Evolutionary conservation across 2,797 vertebrate species (phyloP).

Genomic region (Sciaenops ocellatus): DNA sequence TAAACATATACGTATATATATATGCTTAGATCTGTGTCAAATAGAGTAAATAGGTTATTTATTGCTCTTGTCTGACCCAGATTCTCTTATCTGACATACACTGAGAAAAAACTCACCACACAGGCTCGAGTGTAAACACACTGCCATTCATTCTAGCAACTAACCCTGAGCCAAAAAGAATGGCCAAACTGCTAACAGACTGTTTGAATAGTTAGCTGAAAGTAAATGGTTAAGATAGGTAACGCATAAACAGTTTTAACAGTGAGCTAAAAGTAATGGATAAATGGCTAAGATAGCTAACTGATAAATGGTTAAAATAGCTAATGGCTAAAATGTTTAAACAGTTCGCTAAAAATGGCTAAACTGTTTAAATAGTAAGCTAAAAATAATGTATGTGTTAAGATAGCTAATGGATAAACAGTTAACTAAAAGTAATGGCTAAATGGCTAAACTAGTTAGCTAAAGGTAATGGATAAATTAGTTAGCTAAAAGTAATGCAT

Average conservation of each 20-base stretch:
- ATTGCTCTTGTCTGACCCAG: slow-evolving; percentile 36
- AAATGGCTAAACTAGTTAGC: not conserved
- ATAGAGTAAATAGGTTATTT: slow-evolving; percentile 14
- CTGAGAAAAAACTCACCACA: slow-evolving; percentile 15
- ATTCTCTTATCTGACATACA: slow-evolving; percentile 41
- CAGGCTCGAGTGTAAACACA: slow-evolving; percentile 21
- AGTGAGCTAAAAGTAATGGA: not conserved
- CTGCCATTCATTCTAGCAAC: slow-evolving; percentile 6
- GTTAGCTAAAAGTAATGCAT: no score
- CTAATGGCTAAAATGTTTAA: no score
- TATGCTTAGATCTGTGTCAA: slow-evolving; percentile 20
- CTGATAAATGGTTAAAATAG: not conserved
- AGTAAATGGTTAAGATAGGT: not conserved
- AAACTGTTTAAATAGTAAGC: no score
- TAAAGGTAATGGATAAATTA: no score
- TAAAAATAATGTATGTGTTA: no score
- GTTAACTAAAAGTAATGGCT: no score
- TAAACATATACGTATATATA: no score
- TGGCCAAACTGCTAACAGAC: no score
- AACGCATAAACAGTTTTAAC: not conserved
- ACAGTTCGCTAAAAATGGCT: no score
- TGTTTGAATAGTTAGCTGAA: not conserved
- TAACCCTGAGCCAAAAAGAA: not conserved
- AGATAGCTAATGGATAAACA: no score
- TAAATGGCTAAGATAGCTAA: not conserved